These are phyloP conservation scores for Apodemus sylvaticus DNA, from an alignment of 2,113 vertebrate genomes.

Conservation along the genomic window DNA sequence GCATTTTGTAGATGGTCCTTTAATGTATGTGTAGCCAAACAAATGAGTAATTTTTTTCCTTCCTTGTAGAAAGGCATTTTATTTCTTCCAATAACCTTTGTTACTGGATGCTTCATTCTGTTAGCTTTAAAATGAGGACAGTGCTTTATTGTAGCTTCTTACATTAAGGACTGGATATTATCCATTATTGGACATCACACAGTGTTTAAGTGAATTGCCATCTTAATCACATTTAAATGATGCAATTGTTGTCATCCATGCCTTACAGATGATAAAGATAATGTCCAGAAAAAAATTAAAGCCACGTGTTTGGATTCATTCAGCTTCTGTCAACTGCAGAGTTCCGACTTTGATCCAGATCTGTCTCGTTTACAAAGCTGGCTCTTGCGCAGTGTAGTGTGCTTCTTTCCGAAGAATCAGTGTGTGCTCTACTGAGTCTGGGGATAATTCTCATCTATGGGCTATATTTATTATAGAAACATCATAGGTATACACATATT, in stretches of 20 bases:
- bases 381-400: neutral
- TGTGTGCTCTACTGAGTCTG: neutral
- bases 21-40: constrained; percentile 66
- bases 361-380: neutral
- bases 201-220: constrained; percentile 16
- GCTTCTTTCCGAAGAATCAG: neutral
- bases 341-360: neutral
- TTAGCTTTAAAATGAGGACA: neutral
- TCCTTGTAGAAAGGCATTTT: neutral
- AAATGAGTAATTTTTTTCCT: constrained; percentile 66
- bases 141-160: neutral
- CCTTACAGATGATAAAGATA: constrained; percentile 35
- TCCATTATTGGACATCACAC: neutral
- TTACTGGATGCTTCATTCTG: neutral
- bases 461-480: neutral
- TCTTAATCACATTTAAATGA: constrained; percentile 24
- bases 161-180: neutral
- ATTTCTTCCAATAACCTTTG: neutral
- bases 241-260: neutral
- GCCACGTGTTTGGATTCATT: neutral
- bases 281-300: constrained; percentile 1
- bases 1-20: constrained; percentile 67
- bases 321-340: neutral
- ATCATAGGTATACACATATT: neutral
- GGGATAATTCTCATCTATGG: neutral